Evolutionary conservation across 2,888 invertebrate species (phyloP).

Genomic region (Tenthredo distinguenda): DNA sequence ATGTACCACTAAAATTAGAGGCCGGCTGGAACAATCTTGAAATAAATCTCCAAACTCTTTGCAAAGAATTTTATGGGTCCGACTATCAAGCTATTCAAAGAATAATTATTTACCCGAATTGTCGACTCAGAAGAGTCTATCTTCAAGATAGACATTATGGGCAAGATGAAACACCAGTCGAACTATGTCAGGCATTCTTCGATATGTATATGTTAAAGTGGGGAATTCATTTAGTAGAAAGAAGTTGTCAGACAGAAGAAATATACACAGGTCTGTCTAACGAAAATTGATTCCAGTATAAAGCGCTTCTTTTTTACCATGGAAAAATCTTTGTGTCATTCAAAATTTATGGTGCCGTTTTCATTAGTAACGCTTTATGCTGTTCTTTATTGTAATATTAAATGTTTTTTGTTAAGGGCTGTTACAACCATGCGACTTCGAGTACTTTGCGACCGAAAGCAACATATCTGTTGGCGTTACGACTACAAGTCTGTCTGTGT

Average conservation of each 20-base stretch:
- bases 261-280: slow-evolving; percentile 43
- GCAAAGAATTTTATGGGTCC: slow-evolving; percentile 22
- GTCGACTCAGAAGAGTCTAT: slow-evolving; percentile 51
- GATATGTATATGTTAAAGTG: slow-evolving; percentile 55
- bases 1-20: slow-evolving; percentile 46
- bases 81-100: slow-evolving; percentile 52
- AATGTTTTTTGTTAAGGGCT: slow-evolving; percentile 36
- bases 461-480: slow-evolving; percentile 30
- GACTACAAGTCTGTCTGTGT: background rate
- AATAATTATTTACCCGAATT: slow-evolving; percentile 54
- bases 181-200: slow-evolving; percentile 53
- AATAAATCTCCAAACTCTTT: slow-evolving; percentile 51
- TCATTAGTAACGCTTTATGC: background rate
- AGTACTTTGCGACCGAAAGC: slow-evolving; percentile 47
- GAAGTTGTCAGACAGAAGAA: slow-evolving; percentile 54
- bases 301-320: background rate
- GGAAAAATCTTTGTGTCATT: background rate
- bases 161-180: slow-evolving; percentile 50
- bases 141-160: slow-evolving; percentile 52
- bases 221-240: slow-evolving; percentile 54
- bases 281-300: background rate
- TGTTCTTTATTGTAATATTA: background rate
- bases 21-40: slow-evolving; percentile 53
- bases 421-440: slow-evolving; percentile 50
- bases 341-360: background rate